These are phyloP conservation scores for Ennomos quercinarius DNA, from an alignment of 2,888 invertebrate genomes.

Conservation along the genomic window DNA sequence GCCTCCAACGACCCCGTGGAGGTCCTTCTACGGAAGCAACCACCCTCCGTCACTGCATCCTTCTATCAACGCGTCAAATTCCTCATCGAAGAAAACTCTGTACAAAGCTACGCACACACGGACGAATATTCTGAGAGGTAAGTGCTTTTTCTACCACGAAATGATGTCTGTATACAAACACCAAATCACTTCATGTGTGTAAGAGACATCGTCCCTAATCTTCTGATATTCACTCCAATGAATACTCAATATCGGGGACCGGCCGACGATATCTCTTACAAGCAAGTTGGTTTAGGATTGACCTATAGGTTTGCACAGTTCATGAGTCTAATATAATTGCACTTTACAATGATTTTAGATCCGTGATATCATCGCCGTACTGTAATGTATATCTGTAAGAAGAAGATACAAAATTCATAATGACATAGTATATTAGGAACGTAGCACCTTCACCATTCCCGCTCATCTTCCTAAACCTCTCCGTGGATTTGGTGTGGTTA, in stretches of 20 bases:
- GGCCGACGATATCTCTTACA: slow-evolving; percentile 72
- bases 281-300: slow-evolving; percentile 68
- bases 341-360: slow-evolving; percentile 80
- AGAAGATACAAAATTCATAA: slow-evolving; percentile 69
- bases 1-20: slow-evolving; percentile 98
- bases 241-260: slow-evolving; percentile 27
- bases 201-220: slow-evolving; percentile 68
- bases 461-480: slow-evolving; percentile 82
- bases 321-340: slow-evolving; percentile 76
- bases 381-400: slow-evolving; percentile 69
- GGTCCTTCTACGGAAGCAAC: slow-evolving; percentile 97
- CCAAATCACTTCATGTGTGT: slow-evolving; percentile 74
- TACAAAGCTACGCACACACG: slow-evolving; percentile 98
- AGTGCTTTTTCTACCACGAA: slow-evolving; percentile 75
- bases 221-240: slow-evolving; percentile 33
- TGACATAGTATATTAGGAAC: slow-evolving; percentile 71
- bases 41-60: slow-evolving; percentile 97
- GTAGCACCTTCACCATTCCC: slow-evolving; percentile 81
- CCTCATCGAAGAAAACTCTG: slow-evolving; percentile 98
- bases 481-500: slow-evolving; percentile 86
- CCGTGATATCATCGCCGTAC: slow-evolving; percentile 76
- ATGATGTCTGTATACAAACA: slow-evolving; percentile 60
- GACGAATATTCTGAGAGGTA: slow-evolving; percentile 99
- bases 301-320: slow-evolving; percentile 73
- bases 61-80: slow-evolving; percentile 99